Percentiles rank a stretch among this genome's conserved stretches.
These are phyloP conservation scores for Atractosteus spatula DNA, from an alignment of 2,113 vertebrate species.

Conservation along the genomic window DNA sequence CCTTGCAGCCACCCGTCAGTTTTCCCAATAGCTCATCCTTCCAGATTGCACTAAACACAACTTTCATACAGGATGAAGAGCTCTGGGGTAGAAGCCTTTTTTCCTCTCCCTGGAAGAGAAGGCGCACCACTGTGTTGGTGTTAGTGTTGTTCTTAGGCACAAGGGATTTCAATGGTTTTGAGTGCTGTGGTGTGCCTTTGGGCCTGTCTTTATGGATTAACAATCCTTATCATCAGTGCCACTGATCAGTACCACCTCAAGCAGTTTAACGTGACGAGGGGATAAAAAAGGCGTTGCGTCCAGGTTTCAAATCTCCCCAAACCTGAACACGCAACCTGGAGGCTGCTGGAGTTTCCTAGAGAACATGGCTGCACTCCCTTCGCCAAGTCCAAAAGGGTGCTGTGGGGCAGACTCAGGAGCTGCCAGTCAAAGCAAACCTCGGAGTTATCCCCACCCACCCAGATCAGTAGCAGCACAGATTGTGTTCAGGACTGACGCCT, in stretches of 20 bases:
- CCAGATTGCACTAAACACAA: not conserved
- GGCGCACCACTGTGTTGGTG: slow-evolving; percentile 29
- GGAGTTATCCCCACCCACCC: not conserved
- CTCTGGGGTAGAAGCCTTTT: not conserved
- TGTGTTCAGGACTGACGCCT: not conserved
- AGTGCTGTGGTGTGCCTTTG: no score
- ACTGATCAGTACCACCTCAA: no score
- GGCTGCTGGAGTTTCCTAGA: no score
- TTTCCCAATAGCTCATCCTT: slow-evolving; percentile 14
- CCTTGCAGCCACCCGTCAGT: not conserved
- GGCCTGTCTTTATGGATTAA: no score
- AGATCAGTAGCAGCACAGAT: not conserved
- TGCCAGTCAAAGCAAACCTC: not conserved
- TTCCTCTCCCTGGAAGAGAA: slow-evolving; percentile 13
- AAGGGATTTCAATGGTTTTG: slow-evolving; percentile 4
- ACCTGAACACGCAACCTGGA: no score
- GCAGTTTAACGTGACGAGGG: no score
- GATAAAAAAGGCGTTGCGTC: no score
- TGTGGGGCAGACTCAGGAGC: not conserved
- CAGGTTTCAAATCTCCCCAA: no score
- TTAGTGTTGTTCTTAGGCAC: slow-evolving; percentile 32
- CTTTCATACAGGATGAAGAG: no score
- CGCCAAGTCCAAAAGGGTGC: not conserved
- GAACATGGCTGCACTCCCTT: no score
- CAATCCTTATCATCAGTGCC: no score